phyloP scores from a whole-genome alignment of 2,888 invertebrate genomes.

The Mystacides longicornis region DNA sequence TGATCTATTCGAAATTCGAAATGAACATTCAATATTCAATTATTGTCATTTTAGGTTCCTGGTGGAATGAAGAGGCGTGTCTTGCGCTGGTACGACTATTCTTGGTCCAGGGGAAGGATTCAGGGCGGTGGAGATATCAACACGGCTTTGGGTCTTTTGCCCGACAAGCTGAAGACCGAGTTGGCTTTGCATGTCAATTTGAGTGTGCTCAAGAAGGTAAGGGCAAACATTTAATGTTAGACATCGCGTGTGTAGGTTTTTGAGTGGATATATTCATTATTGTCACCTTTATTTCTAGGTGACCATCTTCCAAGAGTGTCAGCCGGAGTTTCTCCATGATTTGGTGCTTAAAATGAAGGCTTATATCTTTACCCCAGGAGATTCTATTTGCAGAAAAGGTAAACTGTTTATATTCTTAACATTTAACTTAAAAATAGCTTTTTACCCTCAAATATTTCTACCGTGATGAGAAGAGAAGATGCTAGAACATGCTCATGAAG shows the following conservation, averaged over 20 bases:
- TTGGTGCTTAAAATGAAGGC: conserved; percentile 97
- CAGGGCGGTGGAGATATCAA: conserved; percentile 96
- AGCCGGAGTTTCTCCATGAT: conserved; percentile 95
- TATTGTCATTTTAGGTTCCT: conserved; percentile 55
- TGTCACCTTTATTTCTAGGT: conserved; percentile 57
- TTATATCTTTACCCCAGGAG: conserved; percentile 96
- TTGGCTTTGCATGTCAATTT: conserved; percentile 92
- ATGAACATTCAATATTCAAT: too few species aligned
- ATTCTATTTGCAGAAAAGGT: conserved; percentile 92
- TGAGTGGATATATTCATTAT: too few species aligned
- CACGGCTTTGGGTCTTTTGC: conserved; percentile 84
- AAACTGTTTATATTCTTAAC: too few species aligned
- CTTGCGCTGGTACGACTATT: conserved; percentile 95
- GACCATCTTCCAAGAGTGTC: conserved; percentile 94
- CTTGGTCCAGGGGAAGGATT: conserved; percentile 92
- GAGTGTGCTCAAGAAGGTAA: conserved; percentile 87
- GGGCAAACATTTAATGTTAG: too few species aligned
- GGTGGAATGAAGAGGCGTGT: conserved; percentile 95
- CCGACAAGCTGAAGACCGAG: conserved; percentile 95
- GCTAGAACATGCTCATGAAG: too few species aligned
- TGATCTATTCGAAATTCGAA: too few species aligned
- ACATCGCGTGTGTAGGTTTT: too few species aligned
- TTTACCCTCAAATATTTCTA: too few species aligned
- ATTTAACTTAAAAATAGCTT: too few species aligned
- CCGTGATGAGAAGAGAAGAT: too few species aligned